Percentiles rank a stretch among this genome's conserved stretches.
These are phyloP conservation scores for Spilogale gracilis DNA, from an alignment of 2,113 vertebrate species.

Conservation along the genomic window DNA sequence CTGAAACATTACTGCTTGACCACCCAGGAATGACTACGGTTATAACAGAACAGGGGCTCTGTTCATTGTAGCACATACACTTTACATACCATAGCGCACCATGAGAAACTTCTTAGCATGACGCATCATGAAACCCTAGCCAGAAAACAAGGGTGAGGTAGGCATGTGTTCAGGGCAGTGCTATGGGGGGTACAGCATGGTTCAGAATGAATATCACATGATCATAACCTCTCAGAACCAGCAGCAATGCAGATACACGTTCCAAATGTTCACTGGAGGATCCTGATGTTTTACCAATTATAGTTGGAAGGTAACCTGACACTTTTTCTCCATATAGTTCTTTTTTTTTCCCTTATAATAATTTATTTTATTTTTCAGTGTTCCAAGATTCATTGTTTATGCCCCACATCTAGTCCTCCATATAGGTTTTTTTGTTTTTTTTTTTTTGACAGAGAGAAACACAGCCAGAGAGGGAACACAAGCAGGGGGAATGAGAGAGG, in stretches of 20 bases:
- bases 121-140: neutral
- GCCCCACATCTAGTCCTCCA: too few species aligned
- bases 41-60: neutral
- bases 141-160: neutral
- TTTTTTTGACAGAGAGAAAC: too few species aligned
- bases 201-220: accelerated
- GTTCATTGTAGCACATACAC: too few species aligned
- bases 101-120: accelerated
- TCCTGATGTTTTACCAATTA: neutral
- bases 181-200: accelerated
- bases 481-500: too few species aligned
- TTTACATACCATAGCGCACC: neutral
- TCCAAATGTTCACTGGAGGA: neutral
- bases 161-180: accelerated
- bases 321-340: neutral
- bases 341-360: too few species aligned
- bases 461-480: too few species aligned
- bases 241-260: neutral
- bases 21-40: neutral
- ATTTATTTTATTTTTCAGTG: too few species aligned
- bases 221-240: neutral
- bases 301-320: neutral
- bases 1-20: neutral
- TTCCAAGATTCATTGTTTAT: too few species aligned
- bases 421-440: too few species aligned